These are phyloP conservation scores for Cinara cedri DNA, from an alignment of 2,888 invertebrate genomes.

Conservation along the genomic window DNA sequence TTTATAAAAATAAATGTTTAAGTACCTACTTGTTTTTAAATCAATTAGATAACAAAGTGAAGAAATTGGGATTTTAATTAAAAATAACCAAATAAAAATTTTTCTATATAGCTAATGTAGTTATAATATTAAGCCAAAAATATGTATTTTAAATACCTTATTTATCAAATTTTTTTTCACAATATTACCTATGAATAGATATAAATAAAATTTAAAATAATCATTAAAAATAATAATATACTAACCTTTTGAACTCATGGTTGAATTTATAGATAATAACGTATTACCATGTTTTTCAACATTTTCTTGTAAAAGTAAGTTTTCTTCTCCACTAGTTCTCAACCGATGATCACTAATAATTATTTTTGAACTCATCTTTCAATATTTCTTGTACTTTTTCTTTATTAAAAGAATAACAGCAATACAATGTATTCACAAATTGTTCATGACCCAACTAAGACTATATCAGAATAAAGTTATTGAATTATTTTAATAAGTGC, in stretches of 20 bases:
- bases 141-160: too few relatives aligned
- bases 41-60: too few relatives aligned
- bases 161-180: too few relatives aligned
- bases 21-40: too few relatives aligned
- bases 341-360: conserved; percentile 45
- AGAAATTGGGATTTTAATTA: too few relatives aligned
- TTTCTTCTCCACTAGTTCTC: conserved; percentile 60
- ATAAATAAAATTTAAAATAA: too few relatives aligned
- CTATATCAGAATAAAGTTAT: conserved; percentile 10
- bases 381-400: not conserved
- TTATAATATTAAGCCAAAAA: too few relatives aligned
- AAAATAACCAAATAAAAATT: too few relatives aligned
- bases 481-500: not conserved
- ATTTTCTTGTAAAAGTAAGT: conserved; percentile 60
- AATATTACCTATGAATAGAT: too few relatives aligned
- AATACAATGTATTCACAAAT: not conserved
- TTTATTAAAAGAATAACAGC: too few relatives aligned
- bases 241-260: conserved; percentile 51
- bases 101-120: too few relatives aligned
- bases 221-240: not conserved
- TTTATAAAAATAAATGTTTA: too few relatives aligned
- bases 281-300: conserved; percentile 60
- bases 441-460: conserved; percentile 1
- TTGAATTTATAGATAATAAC: conserved; percentile 30
- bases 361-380: conserved; percentile 57